Base-by-base conservation (phyloP, 2,888 invertebrate species). In the Drosophila rubida region DNA sequence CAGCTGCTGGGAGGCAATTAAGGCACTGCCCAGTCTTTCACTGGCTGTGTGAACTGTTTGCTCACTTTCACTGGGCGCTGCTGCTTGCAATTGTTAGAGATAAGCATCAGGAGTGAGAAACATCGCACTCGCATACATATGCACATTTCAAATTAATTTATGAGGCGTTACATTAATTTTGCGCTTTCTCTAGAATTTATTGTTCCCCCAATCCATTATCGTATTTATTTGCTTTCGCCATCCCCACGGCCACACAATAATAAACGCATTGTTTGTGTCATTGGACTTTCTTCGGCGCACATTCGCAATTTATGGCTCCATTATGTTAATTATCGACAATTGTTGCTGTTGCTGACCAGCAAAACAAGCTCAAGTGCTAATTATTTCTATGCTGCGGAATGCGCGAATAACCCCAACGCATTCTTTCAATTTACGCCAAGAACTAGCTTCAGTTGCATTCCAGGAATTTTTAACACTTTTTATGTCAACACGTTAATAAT, bases 251-350 rank as follows among this genome's bases (percentile, higher is more conserved):
- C 7, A 2, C 14, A 7, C 6, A 42, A 53, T n/a, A 51, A 71
- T 59, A 60, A 49, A 45, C 50, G 42, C 68, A 27, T 49, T 72
- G 57, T 60, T 73, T 61, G 59, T 75, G 73, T 85, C 87, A 89
- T 78, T 87, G 80, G 76, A 87, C 89, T 89, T 83, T 85, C 86
- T 89, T 83, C 57, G 71, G 58, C 41, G 37, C 50, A 72, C 62
- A 54, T 69, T 73, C 61, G 53, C 82, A 80, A 81, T 81, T 85
- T 78, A 77, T 82, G 71, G 70, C 74, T 84, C 75, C 87, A 88
- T 87, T 88, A 88, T 89, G 88, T 89, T 90, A 90, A 89, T 90
- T 83, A 81, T 89, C 74, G 76, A 74, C 88, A 89, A 89, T 89
- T 89, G 86, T 50, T 68, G 58, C 32, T 89, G 86, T 50, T 68